Base-by-base conservation (phyloP, 1,140 invertebrate species). In the Cardiocondyla obscurior region DNA sequence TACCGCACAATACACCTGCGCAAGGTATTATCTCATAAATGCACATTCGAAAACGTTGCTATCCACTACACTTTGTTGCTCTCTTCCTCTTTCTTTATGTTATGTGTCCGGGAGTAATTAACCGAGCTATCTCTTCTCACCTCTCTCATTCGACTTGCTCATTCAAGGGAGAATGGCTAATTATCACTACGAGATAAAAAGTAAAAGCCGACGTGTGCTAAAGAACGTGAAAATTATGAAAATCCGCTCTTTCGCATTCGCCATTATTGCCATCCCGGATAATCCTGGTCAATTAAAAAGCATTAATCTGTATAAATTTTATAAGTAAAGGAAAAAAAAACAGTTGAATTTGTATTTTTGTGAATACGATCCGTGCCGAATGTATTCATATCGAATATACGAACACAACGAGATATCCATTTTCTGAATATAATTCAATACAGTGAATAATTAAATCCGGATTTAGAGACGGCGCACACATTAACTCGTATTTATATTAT, bases 21-120 rank as follows among this genome's bases (percentile, higher is more conserved):
- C 42, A 10, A 19, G 44, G 36, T 84, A 87, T 87, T 87, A 87
- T 77, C 69, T 83, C 74, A 81, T 88, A 84, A 88, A 88, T 70
- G 83, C 22, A 39, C 83, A 79, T 85, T 88, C 77, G 58, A 81
- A 83, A 82, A 87, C 67, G 85, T 86, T 67, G 42, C 64, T 46
- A 73, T 86, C 49, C 58, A 25, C 39, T 14, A n/a, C 51, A 8
- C n/a, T 25, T 60, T 33, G 39, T 46, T 72, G 46, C 67, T 74
- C 33, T 30, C n/a, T 60, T 55, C 8, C 44, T 53, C 81, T 25
- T 25, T 60, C 14, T 39, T 44, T 76, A 14, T 57, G n/a, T 22
- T 30, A 57, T 42, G 55, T 28, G 44, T 83, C 60, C 65, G 33
- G 33, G 58, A 44, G 51, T 88, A 88, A 88, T 88, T 88, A 88